Conservation (phyloP, 2,888 invertebrate genomes). For the Phortica magna region DNA sequence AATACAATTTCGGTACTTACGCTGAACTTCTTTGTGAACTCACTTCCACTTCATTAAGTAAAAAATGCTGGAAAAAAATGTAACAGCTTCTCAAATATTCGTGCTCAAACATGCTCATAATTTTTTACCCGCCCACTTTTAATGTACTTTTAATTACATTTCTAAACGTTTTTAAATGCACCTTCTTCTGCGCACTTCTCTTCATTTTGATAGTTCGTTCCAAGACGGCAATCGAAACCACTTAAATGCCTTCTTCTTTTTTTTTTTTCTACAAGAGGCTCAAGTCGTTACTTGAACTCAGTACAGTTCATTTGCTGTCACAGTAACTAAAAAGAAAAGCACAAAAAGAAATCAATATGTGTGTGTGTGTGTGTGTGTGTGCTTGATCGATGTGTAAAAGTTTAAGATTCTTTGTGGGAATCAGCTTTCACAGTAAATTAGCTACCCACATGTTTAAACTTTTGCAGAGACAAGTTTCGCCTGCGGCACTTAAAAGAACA, state of each 20-base stretch:
- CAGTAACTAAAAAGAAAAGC: neutral
- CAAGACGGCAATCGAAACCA: neutral
- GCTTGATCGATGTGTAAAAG: constrained; percentile 6
- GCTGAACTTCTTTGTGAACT: no score
- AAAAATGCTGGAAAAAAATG: neutral
- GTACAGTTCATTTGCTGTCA: neutral
- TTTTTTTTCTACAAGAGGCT: neutral
- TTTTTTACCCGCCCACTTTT: neutral
- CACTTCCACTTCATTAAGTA: neutral
- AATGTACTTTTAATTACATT: neutral
- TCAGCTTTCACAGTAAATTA: constrained; percentile 69
- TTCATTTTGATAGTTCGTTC: neutral
- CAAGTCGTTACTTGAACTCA: neutral
- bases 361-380: neutral
- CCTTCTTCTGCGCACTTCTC: neutral
- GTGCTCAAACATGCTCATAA: neutral
- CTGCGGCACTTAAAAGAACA: constrained; percentile 5
- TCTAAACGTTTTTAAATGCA: neutral
- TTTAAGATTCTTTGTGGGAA: constrained; percentile 54
- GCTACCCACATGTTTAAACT: constrained; percentile 65
- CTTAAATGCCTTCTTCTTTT: constrained; percentile 1
- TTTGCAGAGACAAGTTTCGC: constrained; percentile 53
- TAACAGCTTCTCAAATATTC: neutral
- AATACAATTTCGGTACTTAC: no score
- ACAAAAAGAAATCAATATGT: neutral